Conservation (phyloP, 2,113 vertebrate species). For the Caranx melampygus region DNA sequence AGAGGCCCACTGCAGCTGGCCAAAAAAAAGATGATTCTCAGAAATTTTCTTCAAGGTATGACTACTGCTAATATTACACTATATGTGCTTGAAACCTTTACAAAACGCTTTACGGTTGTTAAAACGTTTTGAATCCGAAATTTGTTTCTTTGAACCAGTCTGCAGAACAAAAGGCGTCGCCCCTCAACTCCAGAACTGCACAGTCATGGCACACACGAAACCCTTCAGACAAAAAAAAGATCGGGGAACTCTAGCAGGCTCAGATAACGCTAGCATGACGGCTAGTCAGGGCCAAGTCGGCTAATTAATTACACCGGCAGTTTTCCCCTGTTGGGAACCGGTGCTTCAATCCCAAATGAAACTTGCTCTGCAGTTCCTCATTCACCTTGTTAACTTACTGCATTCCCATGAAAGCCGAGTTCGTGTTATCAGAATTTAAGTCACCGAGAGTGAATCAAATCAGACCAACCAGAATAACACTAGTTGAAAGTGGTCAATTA, state of each 20-base stretch:
- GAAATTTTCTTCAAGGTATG: background rate
- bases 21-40: conserved; percentile 11
- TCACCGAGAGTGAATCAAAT: background rate
- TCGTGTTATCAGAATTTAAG: background rate
- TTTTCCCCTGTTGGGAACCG: too few relatives aligned
- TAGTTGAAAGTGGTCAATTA: background rate
- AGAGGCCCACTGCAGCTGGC: conserved; percentile 4
- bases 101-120: background rate
- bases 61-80: background rate
- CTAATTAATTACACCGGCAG: background rate
- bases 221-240: conserved; percentile 44
- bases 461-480: background rate
- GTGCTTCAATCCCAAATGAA: background rate
- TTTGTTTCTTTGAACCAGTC: conserved; percentile 10
- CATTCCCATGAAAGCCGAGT: background rate
- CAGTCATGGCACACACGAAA: conserved; percentile 80
- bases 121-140: background rate
- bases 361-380: background rate
- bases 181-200: conserved; percentile 84
- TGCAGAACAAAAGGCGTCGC: conserved; percentile 75
- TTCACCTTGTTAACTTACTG: background rate
- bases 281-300: background rate
- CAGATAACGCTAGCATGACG: conserved; percentile 25
- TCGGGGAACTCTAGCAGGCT: conserved; percentile 14
- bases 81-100: too few relatives aligned